Evolutionary conservation across 2,113 vertebrate genomes (phyloP).

Genomic region (Mustela lutreola): DNA sequence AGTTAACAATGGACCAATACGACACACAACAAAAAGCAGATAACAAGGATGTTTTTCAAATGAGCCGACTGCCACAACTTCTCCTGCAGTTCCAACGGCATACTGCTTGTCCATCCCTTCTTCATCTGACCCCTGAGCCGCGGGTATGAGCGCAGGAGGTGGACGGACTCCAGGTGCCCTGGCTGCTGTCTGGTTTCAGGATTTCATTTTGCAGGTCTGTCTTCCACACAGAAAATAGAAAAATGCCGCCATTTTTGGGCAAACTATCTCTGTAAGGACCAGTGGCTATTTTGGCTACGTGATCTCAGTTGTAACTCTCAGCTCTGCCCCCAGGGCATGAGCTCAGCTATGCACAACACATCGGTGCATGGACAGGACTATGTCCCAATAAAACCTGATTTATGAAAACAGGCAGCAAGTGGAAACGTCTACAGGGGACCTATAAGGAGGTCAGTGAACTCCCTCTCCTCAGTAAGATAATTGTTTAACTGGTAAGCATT

Average conservation of each 20-base stretch:
- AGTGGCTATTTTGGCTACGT: neutral
- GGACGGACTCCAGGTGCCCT: neutral
- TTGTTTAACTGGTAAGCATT: neutral
- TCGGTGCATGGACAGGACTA: neutral
- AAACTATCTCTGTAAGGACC: neutral
- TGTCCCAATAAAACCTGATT: neutral
- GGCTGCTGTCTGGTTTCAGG: neutral
- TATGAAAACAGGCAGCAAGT: neutral
- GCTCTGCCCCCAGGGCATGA: neutral
- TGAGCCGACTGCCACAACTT: neutral
- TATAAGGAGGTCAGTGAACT: neutral
- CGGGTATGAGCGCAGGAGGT: accelerated
- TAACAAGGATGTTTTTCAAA: neutral
- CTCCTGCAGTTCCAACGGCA: neutral
- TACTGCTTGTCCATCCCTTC: neutral
- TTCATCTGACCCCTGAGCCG: neutral
- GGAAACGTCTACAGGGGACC: neutral
- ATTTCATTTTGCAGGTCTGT: neutral
- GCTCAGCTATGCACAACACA: neutral
- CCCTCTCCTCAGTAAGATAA: neutral
- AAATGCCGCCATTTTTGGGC: neutral
- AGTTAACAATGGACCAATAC: neutral
- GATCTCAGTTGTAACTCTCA: neutral
- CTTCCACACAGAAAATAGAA: neutral
- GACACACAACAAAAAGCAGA: neutral